phyloP scores from a whole-genome alignment of 2,113 vertebrate genomes.

The Condylura cristata region DNA sequence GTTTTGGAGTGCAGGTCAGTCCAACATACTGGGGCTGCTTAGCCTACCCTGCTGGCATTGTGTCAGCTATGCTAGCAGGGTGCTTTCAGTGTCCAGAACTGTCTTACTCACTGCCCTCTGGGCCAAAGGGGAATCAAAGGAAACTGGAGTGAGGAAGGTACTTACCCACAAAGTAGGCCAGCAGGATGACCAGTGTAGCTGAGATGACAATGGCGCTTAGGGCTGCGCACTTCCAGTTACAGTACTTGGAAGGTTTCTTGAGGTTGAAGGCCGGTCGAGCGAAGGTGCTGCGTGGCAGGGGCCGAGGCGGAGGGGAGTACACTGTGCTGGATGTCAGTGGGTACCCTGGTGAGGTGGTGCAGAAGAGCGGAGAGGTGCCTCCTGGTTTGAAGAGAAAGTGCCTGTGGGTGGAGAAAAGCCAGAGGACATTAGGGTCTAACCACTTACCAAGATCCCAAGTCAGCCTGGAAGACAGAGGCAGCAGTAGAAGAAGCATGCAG shows the following conservation, averaged over 20 bases:
- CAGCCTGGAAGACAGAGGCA: conserved; percentile 19
- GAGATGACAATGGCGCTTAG: conserved; percentile 98
- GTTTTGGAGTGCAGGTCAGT: neutral
- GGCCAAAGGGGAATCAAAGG: neutral
- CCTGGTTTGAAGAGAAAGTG: conserved; percentile 99
- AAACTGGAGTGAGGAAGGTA: conserved; percentile 5
- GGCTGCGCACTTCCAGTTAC: conserved; percentile 99
- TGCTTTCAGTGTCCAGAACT: neutral
- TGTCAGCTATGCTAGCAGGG: neutral
- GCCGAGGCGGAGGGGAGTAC: conserved; percentile 97
- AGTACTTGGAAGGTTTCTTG: conserved; percentile 98
- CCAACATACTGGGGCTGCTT: neutral
- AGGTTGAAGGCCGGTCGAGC: conserved; percentile 97
- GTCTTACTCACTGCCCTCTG: neutral
- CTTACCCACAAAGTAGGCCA: conserved; percentile 99
- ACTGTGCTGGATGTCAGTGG: conserved; percentile 99
- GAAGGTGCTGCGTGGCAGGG: conserved; percentile 95
- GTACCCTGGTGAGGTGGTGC: conserved; percentile 96
- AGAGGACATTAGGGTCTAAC: neutral
- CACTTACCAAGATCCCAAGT: neutral
- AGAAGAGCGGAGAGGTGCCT: conserved; percentile 98
- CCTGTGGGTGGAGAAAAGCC: conserved; percentile 86
- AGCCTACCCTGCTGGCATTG: neutral
- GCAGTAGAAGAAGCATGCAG: conserved; percentile 62
- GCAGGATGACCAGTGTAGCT: conserved; percentile 93